A percentile compares a stretch with the other conserved stretches of the same genome.
Evolutionary conservation across 1,140 invertebrate species (phyloP).

Genomic region (Achroia grisella): DNA sequence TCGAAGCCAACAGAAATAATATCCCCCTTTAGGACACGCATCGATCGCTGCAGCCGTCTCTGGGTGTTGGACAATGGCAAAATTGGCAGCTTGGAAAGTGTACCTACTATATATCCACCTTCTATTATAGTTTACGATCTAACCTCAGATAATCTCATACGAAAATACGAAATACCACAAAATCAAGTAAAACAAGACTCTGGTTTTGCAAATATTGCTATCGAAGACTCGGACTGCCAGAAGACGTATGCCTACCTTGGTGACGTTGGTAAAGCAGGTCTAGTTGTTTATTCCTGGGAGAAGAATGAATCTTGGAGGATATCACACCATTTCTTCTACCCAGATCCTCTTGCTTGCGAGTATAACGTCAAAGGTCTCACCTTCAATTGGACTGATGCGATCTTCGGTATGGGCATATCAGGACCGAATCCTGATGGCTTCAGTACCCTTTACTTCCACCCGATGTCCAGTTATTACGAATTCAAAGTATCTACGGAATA

Average conservation of each 20-base stretch:
- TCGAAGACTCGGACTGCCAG: constrained; percentile 80
- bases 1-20: constrained; percentile 78
- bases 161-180: constrained; percentile 76
- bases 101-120: constrained; percentile 66
- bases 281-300: constrained; percentile 82
- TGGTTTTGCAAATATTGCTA: constrained; percentile 83
- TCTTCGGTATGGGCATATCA: constrained; percentile 82
- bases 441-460: constrained; percentile 85
- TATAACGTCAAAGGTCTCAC: constrained; percentile 82
- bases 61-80: constrained; percentile 86
- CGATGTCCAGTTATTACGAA: constrained; percentile 82
- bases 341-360: constrained; percentile 79
- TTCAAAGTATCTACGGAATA: constrained; percentile 81
- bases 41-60: constrained; percentile 82
- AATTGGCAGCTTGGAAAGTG: constrained; percentile 75
- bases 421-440: constrained; percentile 77
- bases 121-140: constrained; percentile 83
- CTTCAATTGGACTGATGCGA: constrained; percentile 84
- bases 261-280: constrained; percentile 77
- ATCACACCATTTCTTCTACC: constrained; percentile 81
- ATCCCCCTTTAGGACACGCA: constrained; percentile 81
- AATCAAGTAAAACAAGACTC: constrained; percentile 80
- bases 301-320: constrained; percentile 80
- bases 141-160: constrained; percentile 79
- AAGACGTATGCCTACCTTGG: constrained; percentile 79